Evolutionary conservation across 2,888 invertebrate species (phyloP).

Genomic region (Itoplectis maculator): DNA sequence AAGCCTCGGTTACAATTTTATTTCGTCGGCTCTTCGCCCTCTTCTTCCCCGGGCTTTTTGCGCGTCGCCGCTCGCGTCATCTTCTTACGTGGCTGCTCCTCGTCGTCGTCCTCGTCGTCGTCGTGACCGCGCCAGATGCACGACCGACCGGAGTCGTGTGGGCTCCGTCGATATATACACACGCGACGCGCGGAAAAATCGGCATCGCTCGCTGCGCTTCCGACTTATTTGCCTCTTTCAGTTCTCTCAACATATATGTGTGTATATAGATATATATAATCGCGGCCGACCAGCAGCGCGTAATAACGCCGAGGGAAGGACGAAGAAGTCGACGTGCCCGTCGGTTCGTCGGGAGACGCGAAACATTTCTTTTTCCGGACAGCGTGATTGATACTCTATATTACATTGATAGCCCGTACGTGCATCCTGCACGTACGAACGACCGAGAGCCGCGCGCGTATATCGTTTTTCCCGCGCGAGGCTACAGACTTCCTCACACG

Average conservation of each 20-base stretch:
- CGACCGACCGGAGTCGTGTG: slow-evolving; percentile 63
- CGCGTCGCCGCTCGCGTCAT: slow-evolving; percentile 36
- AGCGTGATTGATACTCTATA: slow-evolving; percentile 42
- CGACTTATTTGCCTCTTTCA: slow-evolving; percentile 63
- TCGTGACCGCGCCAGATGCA: slow-evolving; percentile 65
- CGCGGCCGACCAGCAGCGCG: not conserved
- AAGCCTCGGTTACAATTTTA: slow-evolving; percentile 61
- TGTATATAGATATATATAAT: not conserved
- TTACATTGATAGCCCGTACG: slow-evolving; percentile 44
- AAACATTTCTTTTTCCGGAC: slow-evolving; percentile 26
- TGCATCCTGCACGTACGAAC: slow-evolving; percentile 40
- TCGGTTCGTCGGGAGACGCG: slow-evolving; percentile 30
- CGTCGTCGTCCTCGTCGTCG: slow-evolving; percentile 28
- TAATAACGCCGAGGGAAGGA: slow-evolving; percentile 42
- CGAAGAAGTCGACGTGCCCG: slow-evolving; percentile 15
- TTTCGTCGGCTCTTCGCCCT: slow-evolving; percentile 61
- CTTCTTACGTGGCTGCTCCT: slow-evolving; percentile 24
- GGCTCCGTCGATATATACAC: slow-evolving; percentile 55
- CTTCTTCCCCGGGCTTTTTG: slow-evolving; percentile 33
- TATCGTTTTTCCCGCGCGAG: not conserved
- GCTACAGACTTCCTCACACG: slow-evolving; percentile 14
- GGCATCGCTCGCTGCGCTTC: slow-evolving; percentile 46
- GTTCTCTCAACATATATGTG: slow-evolving; percentile 12
- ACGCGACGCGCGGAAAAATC: slow-evolving; percentile 47
- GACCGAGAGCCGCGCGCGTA: too few relatives aligned